These are phyloP conservation scores for Urophycis tenuis DNA, from an alignment of 2,797 vertebrate species.

Conservation along the genomic window DNA sequence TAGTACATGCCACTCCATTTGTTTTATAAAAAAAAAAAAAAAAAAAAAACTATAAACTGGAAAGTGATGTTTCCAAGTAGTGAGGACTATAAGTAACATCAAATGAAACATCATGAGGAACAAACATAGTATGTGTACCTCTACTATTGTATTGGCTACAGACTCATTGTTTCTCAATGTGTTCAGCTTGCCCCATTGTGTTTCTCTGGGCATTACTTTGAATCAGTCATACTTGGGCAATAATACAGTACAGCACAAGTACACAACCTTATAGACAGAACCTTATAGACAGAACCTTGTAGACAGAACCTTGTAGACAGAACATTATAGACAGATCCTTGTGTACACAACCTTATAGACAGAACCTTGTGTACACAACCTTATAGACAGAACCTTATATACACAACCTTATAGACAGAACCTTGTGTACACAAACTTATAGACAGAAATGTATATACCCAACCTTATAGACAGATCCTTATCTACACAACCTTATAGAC, in stretches of 20 bases:
- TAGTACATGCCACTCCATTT: slow-evolving; percentile 53
- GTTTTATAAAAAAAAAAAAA: slow-evolving; percentile 16
- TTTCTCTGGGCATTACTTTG: slow-evolving; percentile 55
- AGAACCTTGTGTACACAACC: too few species aligned
- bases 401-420: too few species aligned
- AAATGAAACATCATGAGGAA: slow-evolving; percentile 18
- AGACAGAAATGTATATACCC: too few species aligned
- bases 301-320: too few species aligned
- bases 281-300: too few species aligned
- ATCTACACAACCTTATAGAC: too few species aligned
- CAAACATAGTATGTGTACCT: slow-evolving; percentile 16
- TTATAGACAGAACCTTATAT: too few species aligned
- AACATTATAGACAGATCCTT: too few species aligned
- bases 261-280: too few species aligned
- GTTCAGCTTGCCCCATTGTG: slow-evolving; percentile 55
- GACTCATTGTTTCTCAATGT: slow-evolving; percentile 61
- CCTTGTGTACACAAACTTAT: too few species aligned
- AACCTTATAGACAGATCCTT: too few species aligned
- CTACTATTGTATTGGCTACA: slow-evolving; percentile 46
- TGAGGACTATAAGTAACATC: not conserved
- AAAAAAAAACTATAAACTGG: not conserved
- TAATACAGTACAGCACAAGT: slow-evolving; percentile 36
- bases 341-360: too few species aligned
- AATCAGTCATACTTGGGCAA: slow-evolving; percentile 64
- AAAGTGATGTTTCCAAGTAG: not conserved